phyloP scores from a whole-genome alignment of 2,113 vertebrate genomes.

The Sclerurus mexicanus region DNA sequence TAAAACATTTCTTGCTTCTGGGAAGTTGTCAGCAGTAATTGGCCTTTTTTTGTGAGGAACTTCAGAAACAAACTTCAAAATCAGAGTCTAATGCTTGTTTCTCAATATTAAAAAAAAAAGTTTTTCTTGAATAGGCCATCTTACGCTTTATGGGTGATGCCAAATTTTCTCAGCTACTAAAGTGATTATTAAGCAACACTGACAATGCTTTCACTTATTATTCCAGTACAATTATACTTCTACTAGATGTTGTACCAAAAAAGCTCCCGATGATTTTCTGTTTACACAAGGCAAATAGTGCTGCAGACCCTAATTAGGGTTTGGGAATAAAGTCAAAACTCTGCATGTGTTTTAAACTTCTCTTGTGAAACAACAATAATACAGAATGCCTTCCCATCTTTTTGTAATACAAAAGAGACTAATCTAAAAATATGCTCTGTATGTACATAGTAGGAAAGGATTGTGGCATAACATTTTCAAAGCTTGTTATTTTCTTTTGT shows the following conservation, averaged over 20 bases:
- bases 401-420: background rate
- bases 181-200: background rate
- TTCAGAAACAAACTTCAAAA: background rate
- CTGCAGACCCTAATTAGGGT: conserved; percentile 35
- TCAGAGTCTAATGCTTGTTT: background rate
- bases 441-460: background rate
- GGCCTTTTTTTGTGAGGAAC: background rate
- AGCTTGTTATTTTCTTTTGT: conserved; percentile 37
- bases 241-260: conserved; percentile 12
- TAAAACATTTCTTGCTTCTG: background rate
- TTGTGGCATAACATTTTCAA: conserved; percentile 20
- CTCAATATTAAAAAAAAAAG: background rate
- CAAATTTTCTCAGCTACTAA: background rate
- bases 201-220: background rate
- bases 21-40: background rate
- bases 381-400: background rate
- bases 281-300: conserved; percentile 41
- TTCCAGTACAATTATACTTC: background rate
- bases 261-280: conserved; percentile 39
- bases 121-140: background rate
- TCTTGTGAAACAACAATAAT: conserved; percentile 24
- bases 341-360: conserved; percentile 38
- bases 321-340: conserved; percentile 59
- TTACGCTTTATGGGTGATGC: background rate
- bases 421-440: conserved; percentile 18